Conservation (phyloP, 1,140 invertebrate species). For the Trichonephila clavata region DNA sequence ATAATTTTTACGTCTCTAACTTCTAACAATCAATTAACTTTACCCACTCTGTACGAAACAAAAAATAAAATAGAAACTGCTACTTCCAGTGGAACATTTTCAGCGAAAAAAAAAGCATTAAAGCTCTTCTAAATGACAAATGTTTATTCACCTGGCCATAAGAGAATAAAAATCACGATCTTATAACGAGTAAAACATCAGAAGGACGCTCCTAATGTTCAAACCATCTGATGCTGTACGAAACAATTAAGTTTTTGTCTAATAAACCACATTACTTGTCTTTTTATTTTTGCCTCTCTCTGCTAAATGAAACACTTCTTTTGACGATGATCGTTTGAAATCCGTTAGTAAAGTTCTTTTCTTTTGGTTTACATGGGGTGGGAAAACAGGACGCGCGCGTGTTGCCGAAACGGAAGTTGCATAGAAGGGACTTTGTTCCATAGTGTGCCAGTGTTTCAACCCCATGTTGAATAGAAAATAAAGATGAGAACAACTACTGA, state of each 20-base stretch:
- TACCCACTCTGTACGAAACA: not conserved
- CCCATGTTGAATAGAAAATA: not conserved
- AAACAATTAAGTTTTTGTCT: constrained; percentile 59
- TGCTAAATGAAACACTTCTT: constrained; percentile 40
- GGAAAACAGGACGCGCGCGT: constrained; percentile 43
- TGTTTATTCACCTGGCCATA: constrained; percentile 11
- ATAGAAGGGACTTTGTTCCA: constrained; percentile 47
- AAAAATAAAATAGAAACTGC: not conserved
- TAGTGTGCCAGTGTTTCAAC: not conserved
- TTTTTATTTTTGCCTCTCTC: constrained; percentile 6
- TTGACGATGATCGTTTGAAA: constrained; percentile 25
- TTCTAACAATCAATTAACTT: not conserved
- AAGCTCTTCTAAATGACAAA: not conserved
- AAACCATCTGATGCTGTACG: not conserved
- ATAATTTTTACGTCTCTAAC: not conserved
- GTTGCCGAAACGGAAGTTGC: constrained; percentile 22
- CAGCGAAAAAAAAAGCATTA: not conserved
- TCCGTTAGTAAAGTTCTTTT: constrained; percentile 7
- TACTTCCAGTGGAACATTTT: not conserved
- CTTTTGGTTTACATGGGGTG: not conserved
- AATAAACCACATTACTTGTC: not conserved
- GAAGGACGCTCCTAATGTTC: not conserved
- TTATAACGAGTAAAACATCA: not conserved
- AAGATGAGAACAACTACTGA: not conserved
- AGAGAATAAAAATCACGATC: not conserved